Evolutionary conservation across 2,797 vertebrate species (phyloP).

Genomic region (Neosilurus hyrtlii): DNA sequence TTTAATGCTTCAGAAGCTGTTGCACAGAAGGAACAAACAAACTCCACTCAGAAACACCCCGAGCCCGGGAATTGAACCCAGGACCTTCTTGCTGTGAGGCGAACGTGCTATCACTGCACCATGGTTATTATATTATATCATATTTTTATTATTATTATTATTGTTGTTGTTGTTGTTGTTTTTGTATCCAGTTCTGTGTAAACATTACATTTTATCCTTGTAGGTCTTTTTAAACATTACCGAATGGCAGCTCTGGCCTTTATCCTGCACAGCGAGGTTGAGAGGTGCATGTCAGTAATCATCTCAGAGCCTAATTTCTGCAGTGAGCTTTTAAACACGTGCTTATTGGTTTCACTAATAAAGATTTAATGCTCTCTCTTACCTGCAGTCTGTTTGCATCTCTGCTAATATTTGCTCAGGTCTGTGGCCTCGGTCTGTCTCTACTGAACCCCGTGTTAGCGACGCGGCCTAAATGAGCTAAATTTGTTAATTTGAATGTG

Average conservation of each 20-base stretch:
- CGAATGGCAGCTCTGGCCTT: neutral
- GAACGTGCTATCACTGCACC: too few species aligned
- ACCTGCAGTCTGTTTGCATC: conserved; percentile 35
- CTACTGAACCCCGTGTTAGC: conserved; percentile 36
- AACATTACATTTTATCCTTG: too few species aligned
- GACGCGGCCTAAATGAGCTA: conserved; percentile 57
- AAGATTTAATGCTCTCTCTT: conserved; percentile 45
- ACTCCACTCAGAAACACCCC: too few species aligned
- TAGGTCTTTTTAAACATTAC: neutral
- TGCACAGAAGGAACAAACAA: too few species aligned
- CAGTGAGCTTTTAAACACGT: conserved; percentile 42
- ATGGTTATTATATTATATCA: too few species aligned
- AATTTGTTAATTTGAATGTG: conserved; percentile 68
- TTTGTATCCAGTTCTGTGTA: neutral
- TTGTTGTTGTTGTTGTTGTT: too few species aligned
- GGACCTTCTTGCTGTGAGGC: too few species aligned
- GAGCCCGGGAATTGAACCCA: too few species aligned
- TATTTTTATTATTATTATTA: too few species aligned
- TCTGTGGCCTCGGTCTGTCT: conserved; percentile 15
- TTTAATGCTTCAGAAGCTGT: neutral
- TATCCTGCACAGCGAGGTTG: neutral
- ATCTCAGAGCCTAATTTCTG: conserved; percentile 43
- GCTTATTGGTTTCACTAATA: conserved; percentile 47
- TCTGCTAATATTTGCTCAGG: conserved; percentile 51
- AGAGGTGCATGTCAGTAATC: conserved; percentile 24